phyloP scores from a whole-genome alignment of 2,888 invertebrate genomes.

The Tricholauxania praeusta region DNA sequence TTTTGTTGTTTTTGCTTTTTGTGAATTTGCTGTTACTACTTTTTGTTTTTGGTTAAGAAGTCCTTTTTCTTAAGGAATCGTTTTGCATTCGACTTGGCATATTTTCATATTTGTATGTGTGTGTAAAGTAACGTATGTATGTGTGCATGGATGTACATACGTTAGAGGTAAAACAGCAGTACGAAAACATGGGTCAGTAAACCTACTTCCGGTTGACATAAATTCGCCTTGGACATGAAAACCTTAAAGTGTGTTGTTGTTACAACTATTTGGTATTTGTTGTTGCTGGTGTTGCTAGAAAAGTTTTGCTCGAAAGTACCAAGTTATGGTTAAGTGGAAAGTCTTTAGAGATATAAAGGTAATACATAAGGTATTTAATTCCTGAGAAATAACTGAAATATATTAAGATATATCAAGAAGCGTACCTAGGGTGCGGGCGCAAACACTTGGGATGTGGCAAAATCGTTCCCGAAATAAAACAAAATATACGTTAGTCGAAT shows the following conservation, averaged over 20 bases:
- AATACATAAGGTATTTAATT: too few species aligned
- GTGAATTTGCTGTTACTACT: not conserved
- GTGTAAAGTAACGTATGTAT: constrained; percentile 21
- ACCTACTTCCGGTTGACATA: constrained; percentile 69
- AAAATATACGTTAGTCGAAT: too few species aligned
- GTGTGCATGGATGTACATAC: constrained; percentile 14
- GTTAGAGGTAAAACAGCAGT: constrained; percentile 13
- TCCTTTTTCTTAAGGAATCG: constrained; percentile 21
- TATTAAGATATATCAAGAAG: too few species aligned
- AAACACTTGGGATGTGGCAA: too few species aligned
- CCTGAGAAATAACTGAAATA: too few species aligned
- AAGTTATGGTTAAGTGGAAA: too few species aligned
- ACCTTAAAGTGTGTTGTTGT: constrained; percentile 53
- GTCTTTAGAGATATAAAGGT: too few species aligned
- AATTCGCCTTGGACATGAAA: constrained; percentile 69
- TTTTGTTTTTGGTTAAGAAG: constrained; percentile 5
- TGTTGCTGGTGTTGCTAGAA: constrained; percentile 31
- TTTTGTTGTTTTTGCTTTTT: not conserved
- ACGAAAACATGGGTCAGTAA: constrained; percentile 68
- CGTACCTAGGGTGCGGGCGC: too few species aligned
- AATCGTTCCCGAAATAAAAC: too few species aligned
- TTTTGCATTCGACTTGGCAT: constrained; percentile 11
- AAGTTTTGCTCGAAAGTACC: too few species aligned
- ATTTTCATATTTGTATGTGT: not conserved
- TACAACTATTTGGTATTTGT: constrained; percentile 23